Conservation (phyloP, 2,797 vertebrate genomes). For the Lithobates sylvaticus region DNA sequence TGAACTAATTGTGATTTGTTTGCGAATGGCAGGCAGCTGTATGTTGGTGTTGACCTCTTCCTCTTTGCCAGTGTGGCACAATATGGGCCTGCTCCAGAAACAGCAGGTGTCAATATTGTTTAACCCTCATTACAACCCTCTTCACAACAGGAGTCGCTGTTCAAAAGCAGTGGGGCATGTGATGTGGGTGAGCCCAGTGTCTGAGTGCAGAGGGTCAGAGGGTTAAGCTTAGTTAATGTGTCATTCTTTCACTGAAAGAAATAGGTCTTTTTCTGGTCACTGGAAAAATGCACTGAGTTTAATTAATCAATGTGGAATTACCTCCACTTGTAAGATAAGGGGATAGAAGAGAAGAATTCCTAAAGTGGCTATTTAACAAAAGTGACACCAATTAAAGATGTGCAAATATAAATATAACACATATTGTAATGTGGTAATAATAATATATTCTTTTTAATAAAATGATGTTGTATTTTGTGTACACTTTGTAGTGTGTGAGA, state of each 20-base stretch:
- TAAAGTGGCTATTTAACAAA: background rate
- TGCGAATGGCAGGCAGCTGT: conserved; percentile 42
- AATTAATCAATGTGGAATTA: conserved; percentile 7
- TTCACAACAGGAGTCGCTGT: conserved; percentile 55
- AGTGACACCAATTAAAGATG: no score
- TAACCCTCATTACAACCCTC: conserved; percentile 55
- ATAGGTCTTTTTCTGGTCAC: conserved; percentile 26
- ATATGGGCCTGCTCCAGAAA: conserved; percentile 35
- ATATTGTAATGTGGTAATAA: no score
- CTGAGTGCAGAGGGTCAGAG: conserved; percentile 16
- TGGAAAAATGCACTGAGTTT: conserved; percentile 39
- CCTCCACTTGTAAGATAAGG: background rate
- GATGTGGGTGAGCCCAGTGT: conserved; percentile 51
- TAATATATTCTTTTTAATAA: no score
- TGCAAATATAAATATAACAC: no score
- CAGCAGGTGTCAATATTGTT: conserved; percentile 61
- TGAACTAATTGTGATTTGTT: conserved; percentile 49
- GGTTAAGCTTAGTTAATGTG: conserved; percentile 36
- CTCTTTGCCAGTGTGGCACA: conserved; percentile 28
- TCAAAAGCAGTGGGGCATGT: conserved; percentile 41
- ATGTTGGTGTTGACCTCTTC: conserved; percentile 45
- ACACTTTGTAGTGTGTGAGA: no score
- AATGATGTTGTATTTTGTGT: no score
- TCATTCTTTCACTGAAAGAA: conserved; percentile 41
- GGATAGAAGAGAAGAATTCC: background rate